Evolutionary conservation across 2,113 vertebrate genomes (phyloP).

Genomic region (Globicephala melas): DNA sequence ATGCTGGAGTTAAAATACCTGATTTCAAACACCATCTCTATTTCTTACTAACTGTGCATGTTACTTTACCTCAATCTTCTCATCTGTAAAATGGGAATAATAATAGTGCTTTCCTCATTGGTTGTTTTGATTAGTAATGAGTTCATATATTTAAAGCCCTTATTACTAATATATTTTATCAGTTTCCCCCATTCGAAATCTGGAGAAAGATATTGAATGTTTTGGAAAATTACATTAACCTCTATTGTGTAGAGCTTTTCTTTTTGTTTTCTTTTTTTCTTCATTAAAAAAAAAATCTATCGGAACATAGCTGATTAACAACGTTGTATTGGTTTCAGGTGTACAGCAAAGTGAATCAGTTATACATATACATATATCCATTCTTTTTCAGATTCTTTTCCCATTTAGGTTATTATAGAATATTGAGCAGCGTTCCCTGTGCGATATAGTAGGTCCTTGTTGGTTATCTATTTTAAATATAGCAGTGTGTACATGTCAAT

Average conservation of each 20-base stretch:
- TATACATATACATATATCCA: too few relatives aligned
- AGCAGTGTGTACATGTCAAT: not conserved
- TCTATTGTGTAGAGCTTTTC: not conserved
- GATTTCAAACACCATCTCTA: not conserved
- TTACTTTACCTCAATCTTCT: not conserved
- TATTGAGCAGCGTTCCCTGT: not conserved
- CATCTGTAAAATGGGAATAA: not conserved
- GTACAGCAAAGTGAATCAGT: too few relatives aligned
- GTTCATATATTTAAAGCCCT: not conserved
- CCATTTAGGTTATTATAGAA: not conserved
- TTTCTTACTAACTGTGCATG: not conserved
- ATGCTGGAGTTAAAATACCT: not conserved
- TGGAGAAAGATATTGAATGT: not conserved
- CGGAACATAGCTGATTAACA: not conserved
- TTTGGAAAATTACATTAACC: not conserved
- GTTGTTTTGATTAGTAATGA: not conserved
- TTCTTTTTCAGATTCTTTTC: too few relatives aligned
- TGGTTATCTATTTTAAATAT: not conserved
- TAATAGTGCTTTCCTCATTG: not conserved
- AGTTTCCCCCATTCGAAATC: not conserved
- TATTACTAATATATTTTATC: not conserved
- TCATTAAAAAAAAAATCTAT: not conserved
- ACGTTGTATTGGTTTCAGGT: too few relatives aligned
- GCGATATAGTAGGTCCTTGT: not conserved
- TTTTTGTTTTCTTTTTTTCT: not conserved